Evolutionary conservation across 1,140 invertebrate species (phyloP).

Genomic region (Dendroctonus valens): DNA sequence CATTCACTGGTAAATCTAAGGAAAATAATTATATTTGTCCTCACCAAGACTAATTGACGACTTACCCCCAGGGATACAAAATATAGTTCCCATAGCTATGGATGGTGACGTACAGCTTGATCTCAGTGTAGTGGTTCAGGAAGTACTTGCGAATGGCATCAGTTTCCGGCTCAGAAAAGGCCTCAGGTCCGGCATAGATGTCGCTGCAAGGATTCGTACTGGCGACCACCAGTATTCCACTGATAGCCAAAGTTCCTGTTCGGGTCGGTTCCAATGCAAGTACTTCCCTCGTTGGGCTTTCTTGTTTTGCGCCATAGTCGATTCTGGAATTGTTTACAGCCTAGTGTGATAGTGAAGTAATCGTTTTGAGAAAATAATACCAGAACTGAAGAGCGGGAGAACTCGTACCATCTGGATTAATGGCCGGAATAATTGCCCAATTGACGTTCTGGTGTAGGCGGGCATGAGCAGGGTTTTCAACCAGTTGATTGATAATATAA

Average conservation of each 20-base stretch:
- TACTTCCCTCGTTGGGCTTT: slow-evolving; percentile 38
- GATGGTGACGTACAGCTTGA: slow-evolving; percentile 66
- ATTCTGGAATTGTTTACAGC: slow-evolving; percentile 48
- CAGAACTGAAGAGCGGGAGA: slow-evolving; percentile 2
- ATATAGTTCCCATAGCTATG: slow-evolving; percentile 68
- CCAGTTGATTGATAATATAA: slow-evolving; percentile 61
- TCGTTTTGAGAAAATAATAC: background rate
- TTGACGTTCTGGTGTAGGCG: slow-evolving; percentile 55
- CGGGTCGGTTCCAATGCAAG: slow-evolving; percentile 60
- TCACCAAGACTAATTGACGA: slow-evolving; percentile 12
- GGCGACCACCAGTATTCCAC: slow-evolving; percentile 65
- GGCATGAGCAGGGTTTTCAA: slow-evolving; percentile 51
- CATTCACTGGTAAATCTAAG: slow-evolving; percentile 53
- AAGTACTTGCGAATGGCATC: slow-evolving; percentile 56
- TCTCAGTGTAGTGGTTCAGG: slow-evolving; percentile 39
- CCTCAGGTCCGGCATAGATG: too few relatives aligned
- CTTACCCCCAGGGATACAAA: slow-evolving; percentile 51
- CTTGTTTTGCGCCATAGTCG: slow-evolving; percentile 68
- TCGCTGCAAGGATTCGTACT: slow-evolving; percentile 66
- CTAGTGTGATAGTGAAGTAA: slow-evolving; percentile 46
- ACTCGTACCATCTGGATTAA: slow-evolving; percentile 73
- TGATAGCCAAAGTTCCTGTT: slow-evolving; percentile 70
- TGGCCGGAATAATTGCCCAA: slow-evolving; percentile 67
- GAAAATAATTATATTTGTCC: background rate
- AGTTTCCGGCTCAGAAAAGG: slow-evolving; percentile 69